Evolutionary conservation across 2,113 vertebrate species (phyloP).

Genomic region (Saccopteryx bilineata): DNA sequence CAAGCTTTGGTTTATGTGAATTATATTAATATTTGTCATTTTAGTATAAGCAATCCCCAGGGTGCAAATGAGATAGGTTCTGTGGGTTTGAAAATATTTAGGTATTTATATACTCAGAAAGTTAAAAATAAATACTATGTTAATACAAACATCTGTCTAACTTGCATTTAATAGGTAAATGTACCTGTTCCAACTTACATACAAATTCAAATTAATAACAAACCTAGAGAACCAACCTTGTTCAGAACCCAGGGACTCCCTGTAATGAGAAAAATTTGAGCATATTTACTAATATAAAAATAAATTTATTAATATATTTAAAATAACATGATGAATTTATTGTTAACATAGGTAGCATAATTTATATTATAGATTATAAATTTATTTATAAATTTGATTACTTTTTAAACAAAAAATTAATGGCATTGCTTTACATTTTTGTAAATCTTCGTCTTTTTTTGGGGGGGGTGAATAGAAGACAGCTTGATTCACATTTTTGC

Average conservation of each 20-base stretch:
- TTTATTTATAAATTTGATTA: background rate
- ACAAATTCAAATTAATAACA: too few relatives aligned
- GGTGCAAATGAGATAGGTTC: too few relatives aligned
- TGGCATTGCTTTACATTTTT: conserved; percentile 68
- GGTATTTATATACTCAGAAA: too few relatives aligned
- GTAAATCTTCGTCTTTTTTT: conserved; percentile 57
- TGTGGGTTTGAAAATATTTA: too few relatives aligned
- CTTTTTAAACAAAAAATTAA: conserved; percentile 17
- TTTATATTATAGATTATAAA: conserved; percentile 12
- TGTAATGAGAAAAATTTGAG: conserved; percentile 6
- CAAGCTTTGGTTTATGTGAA: background rate
- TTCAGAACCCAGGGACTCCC: too few relatives aligned
- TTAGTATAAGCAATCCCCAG: background rate
- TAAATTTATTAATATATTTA: conserved; percentile 32
- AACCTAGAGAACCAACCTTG: too few relatives aligned
- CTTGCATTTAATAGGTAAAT: too few relatives aligned
- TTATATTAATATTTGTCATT: background rate
- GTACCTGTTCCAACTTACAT: too few relatives aligned
- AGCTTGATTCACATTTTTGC: conserved; percentile 74
- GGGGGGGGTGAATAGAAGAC: conserved; percentile 61
- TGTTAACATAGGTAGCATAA: background rate
- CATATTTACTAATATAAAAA: conserved; percentile 38
- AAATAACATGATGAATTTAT: background rate
- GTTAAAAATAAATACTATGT: too few relatives aligned
- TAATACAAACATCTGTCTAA: too few relatives aligned